A percentile compares a stretch with the other conserved stretches of the same genome.
These are phyloP conservation scores for Notoglanidium macrostoma DNA, from an alignment of 2,797 vertebrate species.

Conservation along the genomic window DNA sequence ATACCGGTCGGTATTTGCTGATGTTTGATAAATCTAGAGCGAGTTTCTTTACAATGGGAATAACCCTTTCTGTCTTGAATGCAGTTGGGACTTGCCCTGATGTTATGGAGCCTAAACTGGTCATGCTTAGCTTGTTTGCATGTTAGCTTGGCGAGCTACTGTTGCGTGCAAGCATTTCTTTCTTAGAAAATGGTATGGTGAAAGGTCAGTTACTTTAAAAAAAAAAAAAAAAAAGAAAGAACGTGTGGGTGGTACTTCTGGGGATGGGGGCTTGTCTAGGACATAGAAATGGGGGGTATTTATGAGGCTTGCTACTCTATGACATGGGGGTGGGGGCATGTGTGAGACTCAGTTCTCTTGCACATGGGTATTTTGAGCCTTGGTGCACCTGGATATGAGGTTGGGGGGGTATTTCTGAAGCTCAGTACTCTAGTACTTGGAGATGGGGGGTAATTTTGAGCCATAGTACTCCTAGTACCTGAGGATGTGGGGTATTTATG, in stretches of 20 bases:
- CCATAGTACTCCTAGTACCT: background rate
- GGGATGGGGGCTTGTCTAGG: background rate
- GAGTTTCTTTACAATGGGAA: background rate
- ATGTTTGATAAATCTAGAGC: background rate
- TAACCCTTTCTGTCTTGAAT: background rate
- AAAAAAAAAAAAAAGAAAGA: background rate
- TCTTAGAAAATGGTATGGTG: background rate
- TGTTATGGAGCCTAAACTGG: background rate
- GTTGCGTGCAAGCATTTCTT: background rate
- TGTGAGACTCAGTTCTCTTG: background rate
- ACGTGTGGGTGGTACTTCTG: background rate
- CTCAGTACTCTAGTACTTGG: no score
- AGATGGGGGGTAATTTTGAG: background rate
- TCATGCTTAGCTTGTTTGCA: background rate
- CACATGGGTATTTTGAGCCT: background rate
- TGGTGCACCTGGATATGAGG: rapidly evolving
- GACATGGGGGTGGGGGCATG: background rate
- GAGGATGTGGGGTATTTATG: background rate
- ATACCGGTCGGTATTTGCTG: background rate
- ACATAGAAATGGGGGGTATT: background rate
- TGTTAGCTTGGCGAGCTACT: background rate
- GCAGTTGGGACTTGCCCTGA: background rate
- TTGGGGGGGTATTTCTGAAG: background rate
- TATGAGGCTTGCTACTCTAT: background rate
- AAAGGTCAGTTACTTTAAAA: background rate